A percentile compares a stretch with the other conserved stretches of the same genome.
These are phyloP conservation scores for Montipora cactus DNA, from an alignment of 64 coral and sea anemone genomes.

Conservation along the genomic window DNA sequence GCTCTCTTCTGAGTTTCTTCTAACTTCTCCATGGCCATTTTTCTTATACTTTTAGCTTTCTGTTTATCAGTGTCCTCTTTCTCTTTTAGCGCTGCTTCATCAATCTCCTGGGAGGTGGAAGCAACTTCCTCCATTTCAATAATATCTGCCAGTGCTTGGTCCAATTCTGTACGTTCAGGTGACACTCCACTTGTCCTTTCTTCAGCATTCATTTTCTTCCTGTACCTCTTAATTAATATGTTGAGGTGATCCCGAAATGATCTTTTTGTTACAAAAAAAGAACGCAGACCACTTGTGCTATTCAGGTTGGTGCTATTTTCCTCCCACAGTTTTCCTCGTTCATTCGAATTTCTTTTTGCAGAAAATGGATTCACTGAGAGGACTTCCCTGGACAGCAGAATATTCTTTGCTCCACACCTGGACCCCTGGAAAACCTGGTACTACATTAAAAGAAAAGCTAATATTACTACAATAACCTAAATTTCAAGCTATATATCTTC, in stretches of 20 bases:
- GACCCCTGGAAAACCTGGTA: conserved; percentile 40
- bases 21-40: not conserved
- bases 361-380: conserved; percentile 34
- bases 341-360: not conserved
- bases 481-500: conserved; percentile 23
- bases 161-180: not conserved
- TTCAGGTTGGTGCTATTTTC: conserved; percentile 22
- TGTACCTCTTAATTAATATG: conserved; percentile 51
- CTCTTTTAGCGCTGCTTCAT: conserved; percentile 26
- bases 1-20: no score
- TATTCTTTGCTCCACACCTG: conserved; percentile 38
- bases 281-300: not conserved
- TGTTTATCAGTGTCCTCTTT: conserved; percentile 58
- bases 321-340: conserved; percentile 54
- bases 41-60: conserved; percentile 43
- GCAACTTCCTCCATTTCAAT: conserved; percentile 51
- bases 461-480: conserved; percentile 40
- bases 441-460: conserved; percentile 33
- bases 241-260: conserved; percentile 49
- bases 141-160: conserved; percentile 51
- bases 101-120: not conserved
- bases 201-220: conserved; percentile 55
- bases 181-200: conserved; percentile 11
- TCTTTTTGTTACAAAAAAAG: conserved; percentile 59
- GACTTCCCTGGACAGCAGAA: conserved; percentile 31